phyloP scores from a whole-genome alignment of 2,797 vertebrate species.

The Platyrinchus mystaceus region DNA sequence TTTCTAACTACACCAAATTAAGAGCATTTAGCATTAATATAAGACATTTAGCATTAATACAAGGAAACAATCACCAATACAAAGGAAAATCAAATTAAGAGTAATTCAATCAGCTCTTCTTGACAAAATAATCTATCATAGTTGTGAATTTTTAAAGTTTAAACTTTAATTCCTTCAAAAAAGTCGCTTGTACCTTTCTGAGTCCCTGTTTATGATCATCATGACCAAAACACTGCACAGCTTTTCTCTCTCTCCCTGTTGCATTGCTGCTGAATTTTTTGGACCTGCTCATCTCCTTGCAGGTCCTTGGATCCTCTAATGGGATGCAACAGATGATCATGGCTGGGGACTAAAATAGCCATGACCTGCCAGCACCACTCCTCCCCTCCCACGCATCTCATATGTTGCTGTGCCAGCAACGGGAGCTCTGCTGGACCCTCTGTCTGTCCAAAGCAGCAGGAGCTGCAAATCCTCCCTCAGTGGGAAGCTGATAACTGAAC shows the following conservation, averaged over 20 bases:
- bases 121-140: not conserved
- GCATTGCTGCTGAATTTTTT: fast-evolving
- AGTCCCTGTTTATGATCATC: not conserved
- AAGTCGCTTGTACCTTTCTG: not conserved
- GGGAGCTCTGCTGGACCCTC: not conserved
- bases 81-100: not conserved
- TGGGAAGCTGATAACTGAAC: not conserved
- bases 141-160: not conserved
- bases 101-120: not conserved
- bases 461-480: not conserved
- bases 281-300: fast-evolving
- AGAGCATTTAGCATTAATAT: not conserved
- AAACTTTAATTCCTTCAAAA: not conserved
- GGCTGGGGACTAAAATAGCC: not conserved
- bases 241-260: not conserved
- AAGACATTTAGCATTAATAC: not conserved
- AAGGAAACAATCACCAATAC: not conserved
- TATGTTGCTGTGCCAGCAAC: not conserved
- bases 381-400: not conserved
- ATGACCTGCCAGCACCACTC: not conserved
- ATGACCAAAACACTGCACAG: fast-evolving
- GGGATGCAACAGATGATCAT: not conserved
- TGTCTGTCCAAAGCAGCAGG: not conserved
- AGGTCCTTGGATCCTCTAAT: not conserved
- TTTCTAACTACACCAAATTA: not conserved